Percentiles rank a stretch among this genome's conserved stretches.
Conservation (phyloP, 2,888 invertebrate genomes). For the Papilio protenor region DNA sequence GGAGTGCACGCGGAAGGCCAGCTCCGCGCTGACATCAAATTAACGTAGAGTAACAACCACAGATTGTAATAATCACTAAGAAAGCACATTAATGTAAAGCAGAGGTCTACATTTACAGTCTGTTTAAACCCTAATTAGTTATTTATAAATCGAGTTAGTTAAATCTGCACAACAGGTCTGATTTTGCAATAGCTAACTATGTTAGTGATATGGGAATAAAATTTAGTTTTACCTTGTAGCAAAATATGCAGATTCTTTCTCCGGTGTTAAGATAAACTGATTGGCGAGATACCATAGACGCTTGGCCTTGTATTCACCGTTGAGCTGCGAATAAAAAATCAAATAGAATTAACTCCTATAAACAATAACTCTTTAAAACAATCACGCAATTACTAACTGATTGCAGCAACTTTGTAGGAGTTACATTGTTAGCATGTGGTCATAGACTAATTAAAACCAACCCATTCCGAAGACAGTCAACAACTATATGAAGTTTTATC, state of each 20-base stretch:
- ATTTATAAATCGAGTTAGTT: too few species aligned
- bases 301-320: conserved; percentile 79
- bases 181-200: too few species aligned
- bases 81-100: background rate
- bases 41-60: background rate
- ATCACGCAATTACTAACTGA: too few species aligned
- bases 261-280: conserved; percentile 83
- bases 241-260: conserved; percentile 85
- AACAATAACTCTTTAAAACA: background rate
- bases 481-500: background rate
- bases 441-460: background rate
- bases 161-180: too few species aligned
- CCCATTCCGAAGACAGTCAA: too few species aligned
- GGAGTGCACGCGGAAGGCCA: conserved; percentile 82
- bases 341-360: conserved; percentile 14
- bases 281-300: conserved; percentile 84
- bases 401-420: too few species aligned
- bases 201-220: too few species aligned
- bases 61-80: background rate
- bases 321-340: conserved; percentile 66
- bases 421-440: too few species aligned
- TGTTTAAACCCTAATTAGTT: background rate
- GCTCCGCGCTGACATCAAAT: conserved; percentile 65
- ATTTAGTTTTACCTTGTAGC: conserved; percentile 68
- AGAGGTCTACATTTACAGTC: background rate